These are phyloP conservation scores for Brachionichthys hirsutus DNA, from an alignment of 2,113 vertebrate genomes.

Conservation along the genomic window DNA sequence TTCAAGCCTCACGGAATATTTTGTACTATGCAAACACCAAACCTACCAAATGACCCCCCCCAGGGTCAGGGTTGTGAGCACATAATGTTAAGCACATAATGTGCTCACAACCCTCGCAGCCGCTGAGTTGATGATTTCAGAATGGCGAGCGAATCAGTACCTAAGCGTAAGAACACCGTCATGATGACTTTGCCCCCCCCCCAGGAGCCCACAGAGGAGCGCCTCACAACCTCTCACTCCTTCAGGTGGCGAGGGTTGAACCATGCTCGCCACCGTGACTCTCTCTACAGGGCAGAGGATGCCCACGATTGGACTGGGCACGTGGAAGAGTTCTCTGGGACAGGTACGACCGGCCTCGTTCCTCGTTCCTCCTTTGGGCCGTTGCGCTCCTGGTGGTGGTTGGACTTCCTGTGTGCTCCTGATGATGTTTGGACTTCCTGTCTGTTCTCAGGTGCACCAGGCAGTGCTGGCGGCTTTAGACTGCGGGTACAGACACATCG, in stretches of 20 bases:
- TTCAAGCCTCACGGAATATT: too few relatives aligned
- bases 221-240: neutral
- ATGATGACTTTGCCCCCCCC: conserved; percentile 30
- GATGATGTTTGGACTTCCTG: neutral
- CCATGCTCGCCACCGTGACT: conserved; percentile 65
- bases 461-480: conserved; percentile 75
- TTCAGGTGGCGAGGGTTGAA: conserved; percentile 16
- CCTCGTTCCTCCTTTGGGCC: too few relatives aligned
- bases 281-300: conserved; percentile 71
- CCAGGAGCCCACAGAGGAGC: neutral
- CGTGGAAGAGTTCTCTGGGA: conserved; percentile 76
- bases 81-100: too few relatives aligned
- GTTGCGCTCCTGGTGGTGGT: too few relatives aligned
- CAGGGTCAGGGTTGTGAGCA: too few relatives aligned
- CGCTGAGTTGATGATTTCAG: conserved; percentile 50
- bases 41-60: too few relatives aligned
- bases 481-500: conserved; percentile 77
- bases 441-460: conserved; percentile 69
- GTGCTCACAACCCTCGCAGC: neutral
- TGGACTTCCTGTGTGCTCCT: too few relatives aligned
- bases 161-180: conserved; percentile 40
- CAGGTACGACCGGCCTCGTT: conserved; percentile 44
- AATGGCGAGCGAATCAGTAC: conserved; percentile 51
- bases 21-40: too few relatives aligned
- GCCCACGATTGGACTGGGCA: conserved; percentile 74